Percentiles rank a stretch among this genome's conserved stretches.
These are phyloP conservation scores for Nebria brevicollis DNA, from an alignment of 2,888 invertebrate species.

Conservation along the genomic window DNA sequence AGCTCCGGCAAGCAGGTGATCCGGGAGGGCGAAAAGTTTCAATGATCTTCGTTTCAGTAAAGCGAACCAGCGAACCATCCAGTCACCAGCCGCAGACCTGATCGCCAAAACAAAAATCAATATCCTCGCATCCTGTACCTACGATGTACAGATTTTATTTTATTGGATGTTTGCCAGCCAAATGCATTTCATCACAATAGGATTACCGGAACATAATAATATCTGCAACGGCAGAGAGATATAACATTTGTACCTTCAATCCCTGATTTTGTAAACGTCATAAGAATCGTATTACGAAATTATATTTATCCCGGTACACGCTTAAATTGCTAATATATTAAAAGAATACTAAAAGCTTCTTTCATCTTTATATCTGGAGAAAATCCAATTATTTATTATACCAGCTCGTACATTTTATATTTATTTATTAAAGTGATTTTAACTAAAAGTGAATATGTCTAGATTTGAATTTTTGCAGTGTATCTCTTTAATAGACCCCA, in stretches of 20 bases:
- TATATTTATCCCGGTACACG: too few species aligned
- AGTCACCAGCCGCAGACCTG: slow-evolving; percentile 2
- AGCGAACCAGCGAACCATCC: slow-evolving; percentile 22
- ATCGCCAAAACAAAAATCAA: slow-evolving; percentile 38
- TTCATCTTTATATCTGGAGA: too few species aligned
- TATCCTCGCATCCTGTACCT: background rate
- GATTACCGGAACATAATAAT: background rate
- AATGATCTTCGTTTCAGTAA: slow-evolving; percentile 17
- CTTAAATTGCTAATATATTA: too few species aligned
- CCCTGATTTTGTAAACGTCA: background rate
- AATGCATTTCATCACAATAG: background rate
- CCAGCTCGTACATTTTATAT: too few species aligned
- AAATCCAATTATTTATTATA: too few species aligned
- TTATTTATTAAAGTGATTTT: too few species aligned
- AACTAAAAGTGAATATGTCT: too few species aligned
- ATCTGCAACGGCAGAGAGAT: background rate
- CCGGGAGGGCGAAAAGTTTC: slow-evolving; percentile 32
- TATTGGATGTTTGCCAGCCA: background rate
- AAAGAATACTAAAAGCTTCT: too few species aligned
- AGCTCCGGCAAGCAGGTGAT: slow-evolving; percentile 33
- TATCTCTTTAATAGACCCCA: too few species aligned
- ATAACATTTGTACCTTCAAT: background rate
- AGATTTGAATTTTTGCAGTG: too few species aligned
- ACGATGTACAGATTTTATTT: background rate
- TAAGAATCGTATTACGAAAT: too few species aligned